Conservation (phyloP, 1,140 invertebrate genomes). For the Camponotus vicinus region DNA sequence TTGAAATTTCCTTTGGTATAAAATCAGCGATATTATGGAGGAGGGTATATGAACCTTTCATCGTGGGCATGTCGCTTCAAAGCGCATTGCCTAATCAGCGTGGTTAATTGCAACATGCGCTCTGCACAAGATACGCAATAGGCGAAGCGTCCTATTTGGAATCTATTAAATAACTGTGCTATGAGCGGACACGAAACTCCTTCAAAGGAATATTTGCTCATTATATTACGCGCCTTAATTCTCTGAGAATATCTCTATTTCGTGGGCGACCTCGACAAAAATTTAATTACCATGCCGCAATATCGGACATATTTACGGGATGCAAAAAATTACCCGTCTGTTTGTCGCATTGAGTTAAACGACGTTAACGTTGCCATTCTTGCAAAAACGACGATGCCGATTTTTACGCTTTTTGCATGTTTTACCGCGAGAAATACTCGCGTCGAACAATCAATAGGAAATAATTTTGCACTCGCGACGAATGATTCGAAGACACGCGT, state of each 20-base stretch:
- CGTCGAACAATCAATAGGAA: not conserved
- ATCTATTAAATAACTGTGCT: slow-evolving; percentile 54
- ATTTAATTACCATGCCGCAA: not conserved
- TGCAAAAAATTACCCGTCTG: not conserved
- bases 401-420: not conserved
- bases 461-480: not conserved
- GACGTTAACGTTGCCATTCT: not conserved
- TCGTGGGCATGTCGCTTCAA: slow-evolving; percentile 41
- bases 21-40: slow-evolving; percentile 39
- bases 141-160: slow-evolving; percentile 54
- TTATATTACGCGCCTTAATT: slow-evolving; percentile 42
- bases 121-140: slow-evolving; percentile 48
- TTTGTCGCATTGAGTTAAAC: not conserved
- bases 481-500: not conserved
- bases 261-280: not conserved
- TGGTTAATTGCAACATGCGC: slow-evolving; percentile 57
- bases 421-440: not conserved
- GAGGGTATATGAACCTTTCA: slow-evolving; percentile 42
- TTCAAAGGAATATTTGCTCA: slow-evolving; percentile 56
- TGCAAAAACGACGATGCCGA: not conserved
- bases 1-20: slow-evolving; percentile 34
- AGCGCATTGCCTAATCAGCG: slow-evolving; percentile 62
- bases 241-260: not conserved
- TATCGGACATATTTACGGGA: not conserved
- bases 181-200: slow-evolving; percentile 45